Evolutionary conservation across 2,888 invertebrate species (phyloP).

Genomic region (Heliconius sara): DNA sequence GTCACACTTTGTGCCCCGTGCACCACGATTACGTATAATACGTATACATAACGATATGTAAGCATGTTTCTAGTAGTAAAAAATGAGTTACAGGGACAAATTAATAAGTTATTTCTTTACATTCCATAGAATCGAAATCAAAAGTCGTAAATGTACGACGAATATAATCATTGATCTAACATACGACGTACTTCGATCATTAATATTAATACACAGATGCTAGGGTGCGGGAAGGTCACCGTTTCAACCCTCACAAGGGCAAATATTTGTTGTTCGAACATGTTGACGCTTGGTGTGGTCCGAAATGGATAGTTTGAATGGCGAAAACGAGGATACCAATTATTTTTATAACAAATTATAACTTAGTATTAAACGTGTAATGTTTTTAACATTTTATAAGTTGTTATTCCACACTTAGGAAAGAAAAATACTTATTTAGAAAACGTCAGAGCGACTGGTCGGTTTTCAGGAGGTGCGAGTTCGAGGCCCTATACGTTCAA

Average conservation of each 20-base stretch:
- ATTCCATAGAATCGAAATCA: not conserved
- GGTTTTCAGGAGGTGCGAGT: too few species aligned
- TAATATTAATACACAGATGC: constrained; percentile 18
- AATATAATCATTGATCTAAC: not conserved
- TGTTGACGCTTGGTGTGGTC: not conserved
- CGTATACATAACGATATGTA: too few species aligned
- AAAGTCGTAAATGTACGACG: not conserved
- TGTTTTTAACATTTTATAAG: not conserved
- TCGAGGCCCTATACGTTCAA: too few species aligned
- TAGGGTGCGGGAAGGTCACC: constrained; percentile 24
- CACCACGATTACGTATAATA: too few species aligned
- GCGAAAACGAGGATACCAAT: not conserved
- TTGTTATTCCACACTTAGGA: too few species aligned
- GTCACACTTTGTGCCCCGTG: too few species aligned
- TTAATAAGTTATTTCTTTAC: not conserved
- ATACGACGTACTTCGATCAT: not conserved
- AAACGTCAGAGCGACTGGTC: too few species aligned
- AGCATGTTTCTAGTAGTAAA: not conserved
- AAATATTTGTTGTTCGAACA: constrained; percentile 14
- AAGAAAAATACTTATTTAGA: too few species aligned
- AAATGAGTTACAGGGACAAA: not conserved
- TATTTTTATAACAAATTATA: not conserved
- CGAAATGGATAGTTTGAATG: not conserved
- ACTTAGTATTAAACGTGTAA: not conserved
- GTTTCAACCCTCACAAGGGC: constrained; percentile 21